A percentile compares a stretch with the other conserved stretches of the same genome.
These are phyloP conservation scores for Xyrauchen texanus DNA, from an alignment of 2,113 vertebrate species.

Conservation along the genomic window DNA sequence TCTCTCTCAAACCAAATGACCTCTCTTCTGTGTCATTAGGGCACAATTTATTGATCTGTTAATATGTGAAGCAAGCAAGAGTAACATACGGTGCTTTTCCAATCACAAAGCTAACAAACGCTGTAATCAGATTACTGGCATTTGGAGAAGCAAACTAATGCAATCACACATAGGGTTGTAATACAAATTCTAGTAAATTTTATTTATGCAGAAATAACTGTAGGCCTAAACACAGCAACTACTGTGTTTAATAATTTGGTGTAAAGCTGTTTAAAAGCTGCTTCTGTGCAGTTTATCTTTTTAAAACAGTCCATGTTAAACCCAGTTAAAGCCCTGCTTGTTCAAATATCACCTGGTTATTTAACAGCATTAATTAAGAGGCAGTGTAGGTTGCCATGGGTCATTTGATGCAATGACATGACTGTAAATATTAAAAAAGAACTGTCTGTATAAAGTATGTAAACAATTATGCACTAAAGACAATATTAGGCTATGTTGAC, in stretches of 20 bases:
- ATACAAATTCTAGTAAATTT: slow-evolving; percentile 38
- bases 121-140: slow-evolving; percentile 36
- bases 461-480: too few species aligned
- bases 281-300: neutral
- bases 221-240: too few species aligned
- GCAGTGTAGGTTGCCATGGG: too few species aligned
- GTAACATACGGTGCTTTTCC: slow-evolving; percentile 6
- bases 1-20: slow-evolving; percentile 17
- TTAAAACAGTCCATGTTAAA: neutral
- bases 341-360: too few species aligned
- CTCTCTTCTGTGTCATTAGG: slow-evolving; percentile 32
- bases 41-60: slow-evolving; percentile 37
- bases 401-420: too few species aligned
- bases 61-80: slow-evolving; percentile 16
- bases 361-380: too few species aligned
- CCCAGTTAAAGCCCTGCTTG: too few species aligned
- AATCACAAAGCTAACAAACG: slow-evolving; percentile 30
- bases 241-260: neutral
- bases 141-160: slow-evolving; percentile 33
- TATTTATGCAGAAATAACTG: neutral
- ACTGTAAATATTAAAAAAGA: too few species aligned
- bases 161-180: too few species aligned
- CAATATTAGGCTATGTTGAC: too few species aligned
- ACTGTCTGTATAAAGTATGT: too few species aligned
- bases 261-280: neutral